Base-by-base conservation (phyloP, 2,888 invertebrate genomes). In the Alloscopus bannaensis region DNA sequence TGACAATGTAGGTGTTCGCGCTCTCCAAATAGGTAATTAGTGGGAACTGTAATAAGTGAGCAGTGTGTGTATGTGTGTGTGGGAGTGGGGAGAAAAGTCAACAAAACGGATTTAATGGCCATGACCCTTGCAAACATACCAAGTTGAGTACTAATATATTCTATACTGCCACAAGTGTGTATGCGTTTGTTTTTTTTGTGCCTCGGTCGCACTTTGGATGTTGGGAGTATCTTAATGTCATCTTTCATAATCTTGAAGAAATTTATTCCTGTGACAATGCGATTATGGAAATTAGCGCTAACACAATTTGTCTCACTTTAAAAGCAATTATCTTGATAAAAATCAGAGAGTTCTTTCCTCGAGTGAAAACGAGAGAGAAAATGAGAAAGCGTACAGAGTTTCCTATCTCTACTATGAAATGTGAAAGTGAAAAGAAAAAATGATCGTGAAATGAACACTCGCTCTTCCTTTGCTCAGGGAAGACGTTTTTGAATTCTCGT, bases 241-340 rank as follows among this genome's bases (percentile, higher is more conserved):
- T 24, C 22, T 52, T n/a, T n/a, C 24, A 4, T 55, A 55, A 55
- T 55, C 55, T 16, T 4, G n/a, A 18, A 55, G 26, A 55, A 28
- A 55, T 55, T n/a, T 16, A 16, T 50, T 11, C 26, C 8, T 26
- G n/a, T n/a, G 24, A 55, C 28, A 55, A 55, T 4, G 13, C 28
- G n/a, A 55, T 55, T 55, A 55, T 26, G 16, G 26, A 26, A 55
- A 11, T 55, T 26, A 13, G 2, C 4, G 3, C 55, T 36, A 71
- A 71, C 50, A 50, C 62, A 62, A 62, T 62, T 62, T 62, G 50
- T 62, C 71, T 62, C 59, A 59, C 52, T 62, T 71, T 52, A 62
- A 62, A 62, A 52, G 13, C 52, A 22, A 71, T 71, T 71, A 62
- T 45, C 45, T 4, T 4, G 45, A 45, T 45, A 16, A 45, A n/a